These are phyloP conservation scores for Brachirus orientalis DNA, from an alignment of 2,113 vertebrate species.

Conservation along the genomic window DNA sequence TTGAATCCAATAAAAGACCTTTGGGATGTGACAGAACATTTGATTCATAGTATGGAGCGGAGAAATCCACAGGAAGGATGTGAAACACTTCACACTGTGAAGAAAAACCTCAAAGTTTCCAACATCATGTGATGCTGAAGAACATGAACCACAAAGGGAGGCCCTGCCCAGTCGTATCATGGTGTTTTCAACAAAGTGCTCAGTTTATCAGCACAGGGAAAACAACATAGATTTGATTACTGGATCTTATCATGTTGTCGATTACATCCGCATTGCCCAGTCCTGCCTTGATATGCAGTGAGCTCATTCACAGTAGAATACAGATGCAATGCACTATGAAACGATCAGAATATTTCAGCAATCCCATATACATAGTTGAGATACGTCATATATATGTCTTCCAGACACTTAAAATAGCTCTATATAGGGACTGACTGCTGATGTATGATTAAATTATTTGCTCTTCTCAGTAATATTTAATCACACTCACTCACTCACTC, in stretches of 20 bases:
- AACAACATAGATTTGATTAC: background rate
- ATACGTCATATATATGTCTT: constrained; percentile 26
- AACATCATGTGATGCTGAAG: too few relatives aligned
- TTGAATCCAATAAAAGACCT: too few relatives aligned
- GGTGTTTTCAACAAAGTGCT: too few relatives aligned
- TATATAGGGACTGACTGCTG: constrained; percentile 22
- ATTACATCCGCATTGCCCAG: background rate
- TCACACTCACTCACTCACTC: constrained; percentile 15
- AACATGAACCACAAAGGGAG: too few relatives aligned
- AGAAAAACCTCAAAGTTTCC: too few relatives aligned
- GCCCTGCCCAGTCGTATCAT: too few relatives aligned
- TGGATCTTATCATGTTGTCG: background rate
- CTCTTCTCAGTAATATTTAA: constrained; percentile 65
- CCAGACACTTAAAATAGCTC: constrained; percentile 21
- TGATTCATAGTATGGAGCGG: too few relatives aligned
- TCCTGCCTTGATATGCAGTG: background rate
- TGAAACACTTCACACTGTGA: too few relatives aligned
- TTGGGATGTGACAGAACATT: too few relatives aligned
- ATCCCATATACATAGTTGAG: constrained; percentile 12
- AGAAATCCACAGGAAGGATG: too few relatives aligned
- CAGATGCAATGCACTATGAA: background rate
- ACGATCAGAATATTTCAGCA: constrained; percentile 17
- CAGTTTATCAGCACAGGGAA: too few relatives aligned
- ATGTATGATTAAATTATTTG: constrained; percentile 54
- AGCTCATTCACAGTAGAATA: background rate